Evolutionary conservation across 2,888 invertebrate genomes (phyloP).

Genomic region (Drosophila engyochracea): DNA sequence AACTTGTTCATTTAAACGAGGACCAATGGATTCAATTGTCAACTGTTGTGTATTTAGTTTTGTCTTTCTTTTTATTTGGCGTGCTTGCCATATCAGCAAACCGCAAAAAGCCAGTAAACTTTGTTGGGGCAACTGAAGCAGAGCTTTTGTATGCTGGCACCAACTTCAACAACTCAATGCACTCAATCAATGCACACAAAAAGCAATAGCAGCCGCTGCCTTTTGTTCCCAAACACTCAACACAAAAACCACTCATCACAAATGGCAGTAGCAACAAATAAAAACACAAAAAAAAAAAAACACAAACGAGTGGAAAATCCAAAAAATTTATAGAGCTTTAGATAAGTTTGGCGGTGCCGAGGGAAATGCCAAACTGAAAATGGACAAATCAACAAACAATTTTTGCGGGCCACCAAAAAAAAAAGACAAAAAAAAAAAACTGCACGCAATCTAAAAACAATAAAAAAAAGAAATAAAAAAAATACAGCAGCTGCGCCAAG

Average conservation of each 20-base stretch:
- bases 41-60: slow-evolving; percentile 49
- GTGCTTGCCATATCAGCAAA: slow-evolving; percentile 64
- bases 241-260: slow-evolving; percentile 73
- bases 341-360: slow-evolving; percentile 60
- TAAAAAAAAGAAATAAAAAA: slow-evolving; percentile 29
- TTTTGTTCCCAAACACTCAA: slow-evolving; percentile 72
- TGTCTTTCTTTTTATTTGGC: slow-evolving; percentile 13
- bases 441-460: slow-evolving; percentile 63
- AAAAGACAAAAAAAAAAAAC: slow-evolving; percentile 19
- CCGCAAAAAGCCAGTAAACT: slow-evolving; percentile 74
- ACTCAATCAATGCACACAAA: slow-evolving; percentile 77
- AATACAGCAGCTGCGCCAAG: slow-evolving; percentile 21
- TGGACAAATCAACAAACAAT: slow-evolving; percentile 73
- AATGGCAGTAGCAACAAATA: slow-evolving; percentile 39
- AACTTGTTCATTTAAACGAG: slow-evolving; percentile 61
- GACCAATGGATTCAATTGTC: slow-evolving; percentile 66
- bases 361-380: slow-evolving; percentile 49
- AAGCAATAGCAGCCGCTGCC: slow-evolving; percentile 47
- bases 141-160: slow-evolving; percentile 27
- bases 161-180: slow-evolving; percentile 78
- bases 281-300: slow-evolving; percentile 20
- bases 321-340: slow-evolving; percentile 63
- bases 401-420: slow-evolving; percentile 37
- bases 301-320: slow-evolving; percentile 21
- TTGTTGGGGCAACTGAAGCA: slow-evolving; percentile 45